A percentile compares a stretch with the other conserved stretches of the same genome.
These are phyloP conservation scores for Catharus ustulatus DNA, from an alignment of 2,797 vertebrate genomes.

Conservation along the genomic window DNA sequence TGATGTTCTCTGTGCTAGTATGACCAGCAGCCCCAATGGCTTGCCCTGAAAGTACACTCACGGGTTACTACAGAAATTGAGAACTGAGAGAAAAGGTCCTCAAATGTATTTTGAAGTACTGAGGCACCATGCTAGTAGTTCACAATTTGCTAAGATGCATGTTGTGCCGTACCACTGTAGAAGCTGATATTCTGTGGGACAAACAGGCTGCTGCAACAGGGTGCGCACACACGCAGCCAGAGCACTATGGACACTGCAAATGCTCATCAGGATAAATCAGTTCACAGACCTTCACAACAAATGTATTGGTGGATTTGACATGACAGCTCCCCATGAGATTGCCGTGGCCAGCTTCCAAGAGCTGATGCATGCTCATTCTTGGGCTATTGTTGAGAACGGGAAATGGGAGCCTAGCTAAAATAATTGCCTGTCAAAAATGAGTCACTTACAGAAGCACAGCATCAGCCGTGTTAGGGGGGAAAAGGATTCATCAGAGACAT, in stretches of 20 bases:
- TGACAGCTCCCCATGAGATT: not conserved
- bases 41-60: not conserved
- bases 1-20: not conserved
- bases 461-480: not conserved
- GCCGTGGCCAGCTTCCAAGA: constrained; percentile 1
- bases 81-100: not conserved
- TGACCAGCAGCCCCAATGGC: not conserved
- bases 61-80: not conserved
- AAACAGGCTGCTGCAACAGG: not conserved
- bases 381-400: not conserved
- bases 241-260: not conserved
- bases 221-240: too few species aligned
- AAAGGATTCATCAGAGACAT: not conserved
- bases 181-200: not conserved
- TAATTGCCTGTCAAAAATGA: constrained; percentile 33
- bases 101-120: not conserved
- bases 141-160: not conserved
- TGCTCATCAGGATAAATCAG: not conserved
- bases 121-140: not conserved
- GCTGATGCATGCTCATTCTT: not conserved
- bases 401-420: constrained; percentile 11
- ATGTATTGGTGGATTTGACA: not conserved
- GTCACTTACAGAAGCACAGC: not conserved
- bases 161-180: not conserved
- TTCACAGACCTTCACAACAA: not conserved